Conservation (phyloP, 2,797 vertebrate species). For the Macropus fuliginosus region DNA sequence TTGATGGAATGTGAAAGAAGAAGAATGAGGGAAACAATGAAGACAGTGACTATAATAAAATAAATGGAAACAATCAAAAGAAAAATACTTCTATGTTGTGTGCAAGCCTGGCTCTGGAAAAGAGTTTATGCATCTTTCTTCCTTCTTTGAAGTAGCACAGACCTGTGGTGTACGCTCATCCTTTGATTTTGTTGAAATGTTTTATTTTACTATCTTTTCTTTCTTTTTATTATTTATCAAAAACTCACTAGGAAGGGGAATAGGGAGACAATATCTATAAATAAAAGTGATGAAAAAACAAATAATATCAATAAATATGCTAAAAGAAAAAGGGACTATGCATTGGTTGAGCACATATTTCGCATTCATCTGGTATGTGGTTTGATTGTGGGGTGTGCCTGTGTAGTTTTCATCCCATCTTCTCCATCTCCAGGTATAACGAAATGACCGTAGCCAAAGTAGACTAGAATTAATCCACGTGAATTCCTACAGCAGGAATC, state of each 20-base stretch:
- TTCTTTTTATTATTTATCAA: background rate
- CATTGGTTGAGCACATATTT: background rate
- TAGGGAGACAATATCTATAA: background rate
- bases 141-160: background rate
- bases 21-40: background rate
- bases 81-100: background rate
- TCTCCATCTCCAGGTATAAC: background rate
- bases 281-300: background rate
- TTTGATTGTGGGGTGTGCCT: background rate
- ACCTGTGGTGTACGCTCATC: background rate
- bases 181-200: background rate
- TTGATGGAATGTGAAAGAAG: background rate
- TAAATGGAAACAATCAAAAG: background rate
- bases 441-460: background rate
- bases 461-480: background rate
- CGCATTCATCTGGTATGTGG: background rate
- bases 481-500: background rate
- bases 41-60: background rate
- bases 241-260: background rate
- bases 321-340: background rate
- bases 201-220: background rate
- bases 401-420: background rate
- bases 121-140: background rate
- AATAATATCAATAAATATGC: background rate
- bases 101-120: background rate